These are phyloP conservation scores for Rhinoptilus africanus DNA, from an alignment of 2,113 vertebrate genomes.

Conservation along the genomic window DNA sequence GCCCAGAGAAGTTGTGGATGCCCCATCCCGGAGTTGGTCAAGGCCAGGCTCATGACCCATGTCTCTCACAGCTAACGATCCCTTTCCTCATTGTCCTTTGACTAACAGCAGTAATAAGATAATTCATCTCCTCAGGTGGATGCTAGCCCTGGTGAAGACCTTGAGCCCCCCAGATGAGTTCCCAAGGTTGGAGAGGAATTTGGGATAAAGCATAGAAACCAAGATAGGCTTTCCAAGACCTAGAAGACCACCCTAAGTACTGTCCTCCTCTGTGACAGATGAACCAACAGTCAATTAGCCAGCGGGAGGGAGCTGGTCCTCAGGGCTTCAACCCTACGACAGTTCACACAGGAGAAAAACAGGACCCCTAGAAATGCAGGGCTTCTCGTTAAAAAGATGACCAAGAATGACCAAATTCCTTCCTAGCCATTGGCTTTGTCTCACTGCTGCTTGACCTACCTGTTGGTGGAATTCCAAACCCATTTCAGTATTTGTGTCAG, in stretches of 20 bases:
- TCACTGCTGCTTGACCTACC: not conserved
- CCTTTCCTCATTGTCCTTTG: not conserved
- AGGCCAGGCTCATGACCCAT: not conserved
- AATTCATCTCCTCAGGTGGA: not conserved
- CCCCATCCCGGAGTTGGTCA: not conserved
- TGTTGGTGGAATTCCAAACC: not conserved
- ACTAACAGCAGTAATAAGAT: not conserved
- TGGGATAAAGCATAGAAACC: not conserved
- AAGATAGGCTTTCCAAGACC: not conserved
- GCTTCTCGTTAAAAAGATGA: not conserved
- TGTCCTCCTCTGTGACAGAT: not conserved
- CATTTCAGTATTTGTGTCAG: not conserved
- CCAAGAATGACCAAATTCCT: not conserved
- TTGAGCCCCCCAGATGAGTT: not conserved
- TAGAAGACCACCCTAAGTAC: not conserved
- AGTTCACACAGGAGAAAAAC: not conserved
- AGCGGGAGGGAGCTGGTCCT: not conserved
- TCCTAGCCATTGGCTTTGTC: not conserved
- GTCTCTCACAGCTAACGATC: not conserved
- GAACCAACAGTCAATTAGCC: not conserved
- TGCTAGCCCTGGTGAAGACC: not conserved
- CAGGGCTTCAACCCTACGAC: not conserved
- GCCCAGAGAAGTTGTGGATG: not conserved
- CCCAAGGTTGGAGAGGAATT: not conserved
- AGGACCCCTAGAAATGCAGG: not conserved